phyloP scores from a whole-genome alignment of 2,113 vertebrate species.

The Empidonax alnorum region DNA sequence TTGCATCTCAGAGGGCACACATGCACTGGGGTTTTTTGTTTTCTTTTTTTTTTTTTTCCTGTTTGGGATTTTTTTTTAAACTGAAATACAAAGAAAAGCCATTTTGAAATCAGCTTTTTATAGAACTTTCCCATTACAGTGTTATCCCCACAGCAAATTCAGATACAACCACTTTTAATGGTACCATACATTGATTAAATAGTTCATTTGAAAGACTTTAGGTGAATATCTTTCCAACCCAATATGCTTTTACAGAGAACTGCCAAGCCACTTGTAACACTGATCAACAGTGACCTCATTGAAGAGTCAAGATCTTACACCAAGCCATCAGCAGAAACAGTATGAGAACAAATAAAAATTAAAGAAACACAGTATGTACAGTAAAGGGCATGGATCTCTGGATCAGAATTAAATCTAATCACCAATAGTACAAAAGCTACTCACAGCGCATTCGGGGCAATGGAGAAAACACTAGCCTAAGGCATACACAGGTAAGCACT shows the following conservation, averaged over 20 bases:
- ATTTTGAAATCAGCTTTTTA: constrained; percentile 82
- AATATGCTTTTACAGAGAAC: constrained; percentile 81
- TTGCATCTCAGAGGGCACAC: constrained; percentile 98
- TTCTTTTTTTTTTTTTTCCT: not conserved
- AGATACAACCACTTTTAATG: constrained; percentile 91
- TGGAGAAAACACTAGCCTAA: constrained; percentile 78
- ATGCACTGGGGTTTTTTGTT: constrained; percentile 87
- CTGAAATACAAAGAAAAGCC: constrained; percentile 92
- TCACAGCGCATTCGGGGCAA: constrained; percentile 71
- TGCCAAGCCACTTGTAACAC: constrained; percentile 86
- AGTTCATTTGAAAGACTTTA: constrained; percentile 80
- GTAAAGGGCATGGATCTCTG: constrained; percentile 73
- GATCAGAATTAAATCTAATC: constrained; percentile 76
- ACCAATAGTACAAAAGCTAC: constrained; percentile 84
- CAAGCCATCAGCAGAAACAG: constrained; percentile 87
- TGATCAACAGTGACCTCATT: constrained; percentile 85
- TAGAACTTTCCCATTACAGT: constrained; percentile 78
- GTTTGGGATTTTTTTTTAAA: constrained; percentile 63
- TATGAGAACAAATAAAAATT: constrained; percentile 79
- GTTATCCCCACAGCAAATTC: constrained; percentile 87
- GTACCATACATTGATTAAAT: constrained; percentile 88
- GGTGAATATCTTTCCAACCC: constrained; percentile 80
- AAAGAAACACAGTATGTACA: constrained; percentile 81
- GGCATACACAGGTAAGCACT: constrained; percentile 72
- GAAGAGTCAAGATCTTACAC: constrained; percentile 79